Evolutionary conservation across 1,140 invertebrate genomes (phyloP).

Genomic region (Pentalonia nigronervosa): DNA sequence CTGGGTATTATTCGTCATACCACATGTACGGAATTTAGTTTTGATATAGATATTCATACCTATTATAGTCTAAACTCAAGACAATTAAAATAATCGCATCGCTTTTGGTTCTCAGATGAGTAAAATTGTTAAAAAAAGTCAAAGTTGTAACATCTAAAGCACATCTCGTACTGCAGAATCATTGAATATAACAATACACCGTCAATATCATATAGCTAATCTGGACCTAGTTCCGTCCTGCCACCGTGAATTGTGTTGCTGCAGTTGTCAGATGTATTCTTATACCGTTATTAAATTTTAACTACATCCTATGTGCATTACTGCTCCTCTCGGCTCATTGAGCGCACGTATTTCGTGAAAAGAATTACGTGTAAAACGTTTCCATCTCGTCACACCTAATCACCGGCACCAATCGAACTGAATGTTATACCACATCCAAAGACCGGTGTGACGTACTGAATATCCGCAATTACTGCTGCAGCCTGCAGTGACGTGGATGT

Average conservation of each 20-base stretch:
- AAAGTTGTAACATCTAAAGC: background rate
- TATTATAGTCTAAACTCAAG: background rate
- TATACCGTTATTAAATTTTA: constrained; percentile 16
- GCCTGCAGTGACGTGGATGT: background rate
- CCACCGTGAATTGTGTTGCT: background rate
- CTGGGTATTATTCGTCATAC: background rate
- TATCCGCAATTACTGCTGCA: background rate
- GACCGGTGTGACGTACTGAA: background rate
- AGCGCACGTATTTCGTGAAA: background rate
- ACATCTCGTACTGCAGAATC: background rate
- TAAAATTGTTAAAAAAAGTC: background rate
- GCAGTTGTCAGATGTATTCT: background rate
- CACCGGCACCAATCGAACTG: background rate
- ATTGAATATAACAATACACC: background rate
- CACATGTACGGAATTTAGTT: background rate
- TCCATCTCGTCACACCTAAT: background rate
- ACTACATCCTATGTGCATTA: background rate
- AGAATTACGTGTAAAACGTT: background rate
- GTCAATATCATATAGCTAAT: background rate
- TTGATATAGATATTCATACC: background rate
- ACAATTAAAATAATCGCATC: background rate
- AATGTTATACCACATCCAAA: background rate
- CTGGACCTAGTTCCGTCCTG: background rate
- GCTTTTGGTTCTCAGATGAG: background rate
- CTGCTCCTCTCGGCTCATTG: background rate